A percentile compares a stretch with the other conserved stretches of the same genome.
These are phyloP conservation scores for Meghimatium bilineatum DNA, from an alignment of 2,888 invertebrate genomes.

Conservation along the genomic window DNA sequence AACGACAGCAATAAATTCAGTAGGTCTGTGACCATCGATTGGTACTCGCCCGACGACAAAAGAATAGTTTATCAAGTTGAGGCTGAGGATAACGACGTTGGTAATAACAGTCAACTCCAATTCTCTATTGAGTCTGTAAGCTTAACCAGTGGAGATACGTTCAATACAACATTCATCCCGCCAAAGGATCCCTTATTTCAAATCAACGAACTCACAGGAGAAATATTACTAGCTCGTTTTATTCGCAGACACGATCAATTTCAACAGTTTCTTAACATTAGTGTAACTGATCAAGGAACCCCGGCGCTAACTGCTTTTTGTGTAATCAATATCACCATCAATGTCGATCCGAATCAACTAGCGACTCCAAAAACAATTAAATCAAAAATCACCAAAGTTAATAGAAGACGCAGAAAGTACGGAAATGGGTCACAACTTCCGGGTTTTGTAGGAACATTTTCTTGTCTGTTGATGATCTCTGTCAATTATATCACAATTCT, in stretches of 20 bases:
- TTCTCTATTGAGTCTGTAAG: constrained; percentile 3
- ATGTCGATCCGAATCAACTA: neutral
- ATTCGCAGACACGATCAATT: neutral
- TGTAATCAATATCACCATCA: constrained; percentile 17
- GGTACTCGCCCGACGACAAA: constrained; percentile 28
- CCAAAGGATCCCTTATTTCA: constrained; percentile 11
- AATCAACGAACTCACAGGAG: constrained; percentile 15
- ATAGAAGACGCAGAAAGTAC: neutral
- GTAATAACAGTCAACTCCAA: constrained; percentile 1
- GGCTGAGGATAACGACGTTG: constrained; percentile 20
- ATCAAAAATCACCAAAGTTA: neutral
- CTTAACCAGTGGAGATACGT: neutral
- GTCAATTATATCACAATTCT: too few relatives aligned
- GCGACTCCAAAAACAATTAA: neutral
- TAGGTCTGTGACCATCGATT: constrained; percentile 26
- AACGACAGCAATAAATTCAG: neutral
- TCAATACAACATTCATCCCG: neutral
- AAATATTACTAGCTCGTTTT: constrained; percentile 6
- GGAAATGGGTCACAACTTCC: neutral
- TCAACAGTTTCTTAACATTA: constrained; percentile 19
- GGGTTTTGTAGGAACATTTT: neutral
- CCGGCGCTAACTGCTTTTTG: constrained; percentile 22
- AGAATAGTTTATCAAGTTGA: constrained; percentile 8
- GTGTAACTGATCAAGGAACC: constrained; percentile 19
- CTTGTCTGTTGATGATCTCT: too few relatives aligned